Evolutionary conservation across 2,113 vertebrate species (phyloP), one percentile per base, ranked within the genome.

Genomic region (Gracilinanus agilis): DNA sequence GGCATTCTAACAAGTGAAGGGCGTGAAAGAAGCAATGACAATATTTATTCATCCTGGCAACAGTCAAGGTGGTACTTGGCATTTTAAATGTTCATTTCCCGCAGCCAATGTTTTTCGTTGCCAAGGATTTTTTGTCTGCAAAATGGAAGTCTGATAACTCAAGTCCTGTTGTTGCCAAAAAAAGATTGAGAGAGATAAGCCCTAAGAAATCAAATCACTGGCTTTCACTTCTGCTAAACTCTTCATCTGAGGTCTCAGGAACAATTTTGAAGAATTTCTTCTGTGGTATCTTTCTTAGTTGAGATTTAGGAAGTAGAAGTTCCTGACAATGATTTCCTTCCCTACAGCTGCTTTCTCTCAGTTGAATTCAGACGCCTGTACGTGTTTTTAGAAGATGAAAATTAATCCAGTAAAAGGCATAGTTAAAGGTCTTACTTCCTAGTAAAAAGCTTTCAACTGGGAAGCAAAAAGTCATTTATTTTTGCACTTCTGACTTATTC

Each of bases 11-110:
- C 56, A 94, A 95, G 92, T 90, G 9, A 97, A 55, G 44, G 75
- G 44, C 24, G 54, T 93, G 91, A 91, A 90, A 10, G 96, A 97
- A 97, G 96, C 54, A 96, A 96, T 92, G 95, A 49, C 29, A 2
- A 54, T 95, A 92, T 40, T 54, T 75, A 95, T 95, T 93, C 44
- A 90, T 91, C 95, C 90, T 94, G 55, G 94, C 21, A 95, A 94
- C 24, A 10, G 3, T 0, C 25, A 95, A 40, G 97, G 53, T 54
- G 93, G 13, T 44, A 55, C 8, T 92, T 61, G 90, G 90, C 93
- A 90, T 96, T 95, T 94, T 44, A 55, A 93, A 94, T 90, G 23
- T 58, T 88, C 90, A 19, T 96, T 58, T 93, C 93, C 93, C 67
- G 44, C 55, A 96, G 67, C 4, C 88, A 67, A 24, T 88, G 19